These are phyloP conservation scores for Pangasius sanitwongsei DNA, from an alignment of 2,797 vertebrate species.

Conservation along the genomic window DNA sequence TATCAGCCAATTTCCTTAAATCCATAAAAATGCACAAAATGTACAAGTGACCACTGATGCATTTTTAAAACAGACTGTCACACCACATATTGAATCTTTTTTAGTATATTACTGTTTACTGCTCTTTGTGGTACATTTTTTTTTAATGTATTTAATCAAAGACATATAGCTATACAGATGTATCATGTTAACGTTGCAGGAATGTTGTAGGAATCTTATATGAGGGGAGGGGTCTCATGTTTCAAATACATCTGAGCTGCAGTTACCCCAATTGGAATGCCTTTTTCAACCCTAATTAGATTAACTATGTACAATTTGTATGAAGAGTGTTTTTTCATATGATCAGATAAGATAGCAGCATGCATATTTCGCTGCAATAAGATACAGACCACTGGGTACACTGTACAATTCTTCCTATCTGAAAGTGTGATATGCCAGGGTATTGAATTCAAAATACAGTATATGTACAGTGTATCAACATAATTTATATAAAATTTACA, in stretches of 20 bases:
- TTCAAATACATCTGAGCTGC: background rate
- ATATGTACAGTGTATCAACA: background rate
- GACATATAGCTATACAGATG: background rate
- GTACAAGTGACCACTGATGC: background rate
- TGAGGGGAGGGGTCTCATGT: background rate
- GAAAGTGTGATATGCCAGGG: background rate
- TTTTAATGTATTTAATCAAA: background rate
- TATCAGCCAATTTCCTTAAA: background rate
- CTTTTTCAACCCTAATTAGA: background rate
- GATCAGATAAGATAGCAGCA: background rate
- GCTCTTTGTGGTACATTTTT: background rate
- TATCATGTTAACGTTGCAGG: background rate
- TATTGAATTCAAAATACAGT: background rate
- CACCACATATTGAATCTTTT: background rate
- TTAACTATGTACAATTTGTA: background rate
- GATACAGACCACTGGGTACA: background rate
- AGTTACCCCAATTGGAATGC: background rate
- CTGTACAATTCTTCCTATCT: background rate
- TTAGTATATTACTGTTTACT: background rate
- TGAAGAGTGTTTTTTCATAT: background rate
- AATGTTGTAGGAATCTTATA: background rate
- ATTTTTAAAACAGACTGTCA: background rate
- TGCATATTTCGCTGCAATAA: background rate
- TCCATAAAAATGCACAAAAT: background rate
- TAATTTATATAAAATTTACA: background rate